A percentile compares a stretch with the other conserved stretches of the same genome.
Conservation (phyloP, 2,797 vertebrate genomes). For the Anguilla marmorata region DNA sequence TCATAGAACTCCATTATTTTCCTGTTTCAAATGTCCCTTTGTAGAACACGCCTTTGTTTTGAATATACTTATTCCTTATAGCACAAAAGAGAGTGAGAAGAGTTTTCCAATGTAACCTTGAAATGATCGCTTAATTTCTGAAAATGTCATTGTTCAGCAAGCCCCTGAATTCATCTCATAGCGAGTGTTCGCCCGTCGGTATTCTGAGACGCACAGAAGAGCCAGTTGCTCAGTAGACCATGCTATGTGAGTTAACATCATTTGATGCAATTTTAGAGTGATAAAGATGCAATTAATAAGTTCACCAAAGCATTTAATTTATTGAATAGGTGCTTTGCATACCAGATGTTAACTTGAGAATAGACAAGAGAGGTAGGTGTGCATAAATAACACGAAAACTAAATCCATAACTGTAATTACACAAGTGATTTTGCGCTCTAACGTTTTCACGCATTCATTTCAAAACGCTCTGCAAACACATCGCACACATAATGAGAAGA, state of each 20-base stretch:
- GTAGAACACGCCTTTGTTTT: constrained; percentile 36
- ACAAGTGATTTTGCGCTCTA: neutral
- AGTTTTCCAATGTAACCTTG: neutral
- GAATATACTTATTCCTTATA: constrained; percentile 22
- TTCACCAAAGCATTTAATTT: constrained; percentile 44
- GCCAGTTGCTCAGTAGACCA: constrained; percentile 1
- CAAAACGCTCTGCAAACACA: neutral
- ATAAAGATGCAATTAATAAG: constrained; percentile 38
- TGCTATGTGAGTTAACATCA: constrained; percentile 42
- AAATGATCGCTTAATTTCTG: constrained; percentile 16
- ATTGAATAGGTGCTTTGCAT: constrained; percentile 31
- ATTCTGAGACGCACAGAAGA: neutral
- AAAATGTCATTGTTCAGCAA: constrained; percentile 24
- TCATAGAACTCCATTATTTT: constrained; percentile 28
- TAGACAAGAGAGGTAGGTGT: constrained; percentile 16
- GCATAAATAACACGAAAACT: constrained; percentile 9
- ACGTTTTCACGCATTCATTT: neutral
- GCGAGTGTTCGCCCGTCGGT: constrained; percentile 1
- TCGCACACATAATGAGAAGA: neutral
- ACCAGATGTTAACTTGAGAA: constrained; percentile 9
- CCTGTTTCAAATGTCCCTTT: neutral
- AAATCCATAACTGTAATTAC: constrained; percentile 17
- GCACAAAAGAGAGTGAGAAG: neutral
- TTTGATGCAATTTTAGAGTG: constrained; percentile 40
- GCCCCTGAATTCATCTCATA: constrained; percentile 28